phyloP scores from a whole-genome alignment of 2,888 invertebrate species.

The Eustalomyia histrio region DNA sequence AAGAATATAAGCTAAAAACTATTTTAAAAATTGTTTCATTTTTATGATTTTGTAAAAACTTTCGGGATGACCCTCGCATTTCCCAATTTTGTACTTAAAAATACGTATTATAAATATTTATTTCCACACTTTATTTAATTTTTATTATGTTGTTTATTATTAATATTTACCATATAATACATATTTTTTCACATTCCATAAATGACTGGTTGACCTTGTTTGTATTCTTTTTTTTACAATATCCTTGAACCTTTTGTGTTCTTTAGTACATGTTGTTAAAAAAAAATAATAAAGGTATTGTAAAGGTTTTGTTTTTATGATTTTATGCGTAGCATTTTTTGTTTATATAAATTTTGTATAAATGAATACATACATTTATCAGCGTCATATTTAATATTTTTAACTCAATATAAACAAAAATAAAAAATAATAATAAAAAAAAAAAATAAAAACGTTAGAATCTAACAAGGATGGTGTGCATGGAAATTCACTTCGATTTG shows the following conservation, averaged over 20 bases:
- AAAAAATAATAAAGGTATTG: slow-evolving; percentile 4
- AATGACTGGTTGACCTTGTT: slow-evolving; percentile 42
- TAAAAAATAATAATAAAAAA: too few relatives aligned
- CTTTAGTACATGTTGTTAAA: slow-evolving; percentile 7
- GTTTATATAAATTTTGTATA: not conserved
- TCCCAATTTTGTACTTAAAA: too few relatives aligned
- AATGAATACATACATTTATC: not conserved
- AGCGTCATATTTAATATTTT: not conserved
- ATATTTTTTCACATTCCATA: slow-evolving; percentile 13
- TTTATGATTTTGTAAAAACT: too few relatives aligned
- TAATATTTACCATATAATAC: not conserved
- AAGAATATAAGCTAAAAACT: too few relatives aligned
- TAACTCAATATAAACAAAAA: not conserved
- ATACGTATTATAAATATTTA: not conserved
- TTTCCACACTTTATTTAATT: not conserved
- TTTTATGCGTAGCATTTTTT: slow-evolving; percentile 4
- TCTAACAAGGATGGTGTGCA: not conserved
- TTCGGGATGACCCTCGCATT: too few relatives aligned
- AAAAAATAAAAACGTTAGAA: not conserved
- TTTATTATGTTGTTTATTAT: slow-evolving; percentile 4
- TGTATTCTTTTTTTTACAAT: not conserved
- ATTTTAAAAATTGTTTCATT: too few relatives aligned
- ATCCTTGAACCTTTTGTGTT: slow-evolving; percentile 40
- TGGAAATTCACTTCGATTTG: too few relatives aligned
- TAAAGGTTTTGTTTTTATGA: slow-evolving; percentile 19